Percentiles rank a stretch among this genome's conserved stretches.
Evolutionary conservation across 2,797 vertebrate genomes (phyloP).

Genomic region (Sebastes itinus): DNA sequence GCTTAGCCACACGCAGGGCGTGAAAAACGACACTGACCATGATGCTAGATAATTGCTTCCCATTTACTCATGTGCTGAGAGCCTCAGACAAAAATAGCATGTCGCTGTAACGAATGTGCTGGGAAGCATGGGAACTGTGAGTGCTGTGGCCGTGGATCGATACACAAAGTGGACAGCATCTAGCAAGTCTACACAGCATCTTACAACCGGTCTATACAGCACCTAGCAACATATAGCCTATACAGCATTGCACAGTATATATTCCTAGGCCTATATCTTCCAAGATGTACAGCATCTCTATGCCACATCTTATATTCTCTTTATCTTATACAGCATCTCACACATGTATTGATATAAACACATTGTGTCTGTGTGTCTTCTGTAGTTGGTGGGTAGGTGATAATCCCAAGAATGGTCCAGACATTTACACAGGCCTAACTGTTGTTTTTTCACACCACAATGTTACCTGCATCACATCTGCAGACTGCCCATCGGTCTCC

Average conservation of each 20-base stretch:
- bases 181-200: conserved; percentile 65
- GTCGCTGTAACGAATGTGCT: conserved; percentile 74
- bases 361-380: conserved; percentile 44
- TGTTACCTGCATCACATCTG: conserved; percentile 85
- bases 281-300: not conserved
- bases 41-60: conserved; percentile 87
- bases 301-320: conserved; percentile 6
- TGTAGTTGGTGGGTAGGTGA: conserved; percentile 79
- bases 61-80: conserved; percentile 80
- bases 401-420: conserved; percentile 74
- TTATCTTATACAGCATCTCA: conserved; percentile 5
- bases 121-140: conserved; percentile 75
- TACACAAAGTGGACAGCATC: conserved; percentile 69
- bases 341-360: conserved; percentile 40
- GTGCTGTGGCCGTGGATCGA: conserved; percentile 75
- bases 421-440: conserved; percentile 82
- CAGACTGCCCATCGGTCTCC: conserved; percentile 64
- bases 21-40: conserved; percentile 83
- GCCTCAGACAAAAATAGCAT: conserved; percentile 84
- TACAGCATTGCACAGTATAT: conserved; percentile 9
- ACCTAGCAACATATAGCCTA: conserved; percentile 40
- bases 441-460: conserved; percentile 83
- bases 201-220: conserved; percentile 36
- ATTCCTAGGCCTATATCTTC: conserved; percentile 24
- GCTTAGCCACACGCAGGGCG: conserved; percentile 78